Evolutionary conservation across 2,797 vertebrate genomes (phyloP).

Genomic region (Gymnocypris eckloni): DNA sequence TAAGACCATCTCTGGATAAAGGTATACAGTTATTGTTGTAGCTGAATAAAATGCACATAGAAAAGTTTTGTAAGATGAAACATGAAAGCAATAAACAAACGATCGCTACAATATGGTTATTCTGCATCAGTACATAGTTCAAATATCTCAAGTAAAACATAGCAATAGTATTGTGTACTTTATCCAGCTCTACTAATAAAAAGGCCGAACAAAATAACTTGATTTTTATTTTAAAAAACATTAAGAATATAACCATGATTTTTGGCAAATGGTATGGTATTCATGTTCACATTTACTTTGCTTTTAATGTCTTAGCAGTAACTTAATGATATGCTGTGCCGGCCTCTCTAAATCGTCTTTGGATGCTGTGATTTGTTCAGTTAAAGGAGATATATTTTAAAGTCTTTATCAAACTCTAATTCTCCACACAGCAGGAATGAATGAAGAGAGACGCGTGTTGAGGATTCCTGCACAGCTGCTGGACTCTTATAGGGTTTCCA

Average conservation of each 20-base stretch:
- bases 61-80: not conserved
- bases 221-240: not conserved
- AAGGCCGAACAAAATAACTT: not conserved
- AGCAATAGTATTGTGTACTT: not conserved
- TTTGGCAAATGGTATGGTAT: not conserved
- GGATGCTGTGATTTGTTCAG: slow-evolving; percentile 36
- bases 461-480: slow-evolving; percentile 6
- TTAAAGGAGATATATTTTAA: slow-evolving; percentile 18
- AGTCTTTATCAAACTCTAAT: slow-evolving; percentile 16
- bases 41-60: not conserved
- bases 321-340: slow-evolving; percentile 1
- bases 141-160: not conserved
- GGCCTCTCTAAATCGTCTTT: not conserved
- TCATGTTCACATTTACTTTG: not conserved
- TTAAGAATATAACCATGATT: not conserved
- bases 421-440: slow-evolving; percentile 28
- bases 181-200: not conserved
- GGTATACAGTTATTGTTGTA: not conserved
- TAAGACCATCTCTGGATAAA: not conserved
- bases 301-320: not conserved
- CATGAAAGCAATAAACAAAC: too few relatives aligned
- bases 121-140: not conserved
- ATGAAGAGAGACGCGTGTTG: not conserved
- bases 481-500: slow-evolving; percentile 26
- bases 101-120: not conserved